phyloP scores from a whole-genome alignment of 2,888 invertebrate genomes.

The Apantesis nais region DNA sequence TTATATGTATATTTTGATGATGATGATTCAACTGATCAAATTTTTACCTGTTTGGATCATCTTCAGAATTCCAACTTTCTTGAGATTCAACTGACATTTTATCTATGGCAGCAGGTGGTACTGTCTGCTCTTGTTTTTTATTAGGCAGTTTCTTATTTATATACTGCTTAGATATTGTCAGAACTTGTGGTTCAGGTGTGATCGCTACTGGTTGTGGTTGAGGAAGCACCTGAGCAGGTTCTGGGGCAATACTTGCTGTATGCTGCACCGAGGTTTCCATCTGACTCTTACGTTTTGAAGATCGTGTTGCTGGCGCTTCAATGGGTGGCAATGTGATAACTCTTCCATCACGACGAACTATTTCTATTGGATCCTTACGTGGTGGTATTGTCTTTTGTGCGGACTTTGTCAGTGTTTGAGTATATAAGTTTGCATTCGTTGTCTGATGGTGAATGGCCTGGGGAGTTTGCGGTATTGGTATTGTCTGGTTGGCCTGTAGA shows the following conservation, averaged over 20 bases:
- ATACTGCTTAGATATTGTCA: slow-evolving; percentile 71
- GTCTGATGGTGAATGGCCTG: slow-evolving; percentile 55
- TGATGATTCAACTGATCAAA: too few species aligned
- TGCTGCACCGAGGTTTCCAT: slow-evolving; percentile 48
- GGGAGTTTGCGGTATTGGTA: slow-evolving; percentile 33
- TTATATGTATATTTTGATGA: too few species aligned
- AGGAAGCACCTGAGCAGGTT: slow-evolving; percentile 41
- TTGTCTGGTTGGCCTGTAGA: slow-evolving; percentile 27
- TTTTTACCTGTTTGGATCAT: slow-evolving; percentile 92
- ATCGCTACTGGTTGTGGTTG: slow-evolving; percentile 41
- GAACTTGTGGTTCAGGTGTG: slow-evolving; percentile 66
- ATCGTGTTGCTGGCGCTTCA: slow-evolving; percentile 92
- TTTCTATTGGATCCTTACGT: slow-evolving; percentile 88
- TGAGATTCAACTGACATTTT: slow-evolving; percentile 85
- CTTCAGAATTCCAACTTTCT: slow-evolving; percentile 92
- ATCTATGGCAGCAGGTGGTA: slow-evolving; percentile 54
- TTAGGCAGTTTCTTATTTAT: slow-evolving; percentile 67
- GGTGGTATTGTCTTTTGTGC: slow-evolving; percentile 59
- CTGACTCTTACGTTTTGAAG: slow-evolving; percentile 88
- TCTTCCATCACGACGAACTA: slow-evolving; percentile 90
- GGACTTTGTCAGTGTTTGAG: slow-evolving; percentile 63
- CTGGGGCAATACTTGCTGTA: slow-evolving; percentile 36
- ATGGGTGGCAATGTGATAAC: slow-evolving; percentile 92
- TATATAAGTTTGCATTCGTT: slow-evolving; percentile 56
- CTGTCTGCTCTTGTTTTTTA: slow-evolving; percentile 64